phyloP scores from a whole-genome alignment of 2,797 vertebrate genomes.

The Acipenser ruthenus region DNA sequence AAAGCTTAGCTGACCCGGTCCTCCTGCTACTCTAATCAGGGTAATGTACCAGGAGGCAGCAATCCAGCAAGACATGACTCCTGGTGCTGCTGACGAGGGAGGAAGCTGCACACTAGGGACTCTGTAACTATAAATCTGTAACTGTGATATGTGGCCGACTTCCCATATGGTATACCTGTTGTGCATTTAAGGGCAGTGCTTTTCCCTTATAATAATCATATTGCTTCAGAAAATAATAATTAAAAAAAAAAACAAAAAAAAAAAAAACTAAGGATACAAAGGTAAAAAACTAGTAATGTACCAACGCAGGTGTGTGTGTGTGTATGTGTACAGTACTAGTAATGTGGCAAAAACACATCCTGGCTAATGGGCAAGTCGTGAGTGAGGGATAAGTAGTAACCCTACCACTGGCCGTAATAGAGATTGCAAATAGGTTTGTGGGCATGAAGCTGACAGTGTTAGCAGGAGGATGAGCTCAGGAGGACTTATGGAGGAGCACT shows the following conservation, averaged over 20 bases:
- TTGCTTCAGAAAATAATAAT: too few relatives aligned
- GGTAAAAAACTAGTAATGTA: background rate
- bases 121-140: constrained; percentile 15
- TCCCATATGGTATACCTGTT: constrained; percentile 20
- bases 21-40: constrained; percentile 16
- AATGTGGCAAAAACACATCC: too few relatives aligned
- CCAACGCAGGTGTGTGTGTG: background rate
- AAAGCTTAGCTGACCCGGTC: constrained; percentile 9
- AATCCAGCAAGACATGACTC: background rate
- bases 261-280: too few relatives aligned
- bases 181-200: background rate
- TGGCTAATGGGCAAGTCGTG: too few relatives aligned
- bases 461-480: too few relatives aligned
- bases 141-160: constrained; percentile 12
- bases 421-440: too few relatives aligned
- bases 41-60: constrained; percentile 12
- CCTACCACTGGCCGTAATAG: too few relatives aligned
- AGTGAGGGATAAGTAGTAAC: too few relatives aligned
- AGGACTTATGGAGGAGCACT: too few relatives aligned
- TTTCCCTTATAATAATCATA: background rate
- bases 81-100: background rate
- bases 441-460: too few relatives aligned
- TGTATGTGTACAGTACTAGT: too few relatives aligned
- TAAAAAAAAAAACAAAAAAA: too few relatives aligned
- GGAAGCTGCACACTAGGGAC: constrained; percentile 3